Conservation (phyloP, 2,113 vertebrate genomes). For the Anarhynchus alexandrinus region DNA sequence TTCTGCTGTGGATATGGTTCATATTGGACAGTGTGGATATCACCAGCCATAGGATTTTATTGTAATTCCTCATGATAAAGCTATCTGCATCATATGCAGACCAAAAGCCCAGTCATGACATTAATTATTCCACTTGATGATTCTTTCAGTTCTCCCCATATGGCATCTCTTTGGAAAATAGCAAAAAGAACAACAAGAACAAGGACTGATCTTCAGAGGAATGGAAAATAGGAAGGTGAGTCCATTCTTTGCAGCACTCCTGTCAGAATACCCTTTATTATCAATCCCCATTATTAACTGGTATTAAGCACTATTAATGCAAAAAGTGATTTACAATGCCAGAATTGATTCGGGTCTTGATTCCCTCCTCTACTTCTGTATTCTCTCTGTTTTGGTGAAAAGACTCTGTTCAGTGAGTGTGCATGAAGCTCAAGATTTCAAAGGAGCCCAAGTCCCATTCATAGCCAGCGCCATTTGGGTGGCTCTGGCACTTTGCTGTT, state of each 20-base stretch:
- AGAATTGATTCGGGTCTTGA: not conserved
- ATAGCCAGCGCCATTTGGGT: not conserved
- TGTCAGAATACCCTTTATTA: not conserved
- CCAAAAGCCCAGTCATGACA: not conserved
- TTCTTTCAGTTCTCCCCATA: not conserved
- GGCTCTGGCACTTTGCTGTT: not conserved
- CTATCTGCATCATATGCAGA: not conserved
- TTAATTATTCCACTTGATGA: slow-evolving; percentile 3
- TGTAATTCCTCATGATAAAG: not conserved
- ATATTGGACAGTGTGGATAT: not conserved
- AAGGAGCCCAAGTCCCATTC: not conserved
- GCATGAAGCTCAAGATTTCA: not conserved
- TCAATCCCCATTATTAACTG: not conserved
- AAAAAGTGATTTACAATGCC: not conserved
- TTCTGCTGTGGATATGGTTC: not conserved
- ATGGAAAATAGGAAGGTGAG: not conserved
- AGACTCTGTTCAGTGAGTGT: not conserved
- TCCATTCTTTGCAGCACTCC: not conserved
- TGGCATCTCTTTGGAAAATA: not conserved
- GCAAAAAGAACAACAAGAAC: not conserved
- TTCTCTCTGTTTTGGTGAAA: not conserved
- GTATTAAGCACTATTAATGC: not conserved
- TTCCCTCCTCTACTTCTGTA: not conserved
- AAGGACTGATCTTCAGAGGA: not conserved
- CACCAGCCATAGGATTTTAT: not conserved